Percentiles rank a stretch among this genome's conserved stretches.
phyloP scores from a whole-genome alignment of 2,113 vertebrate genomes.

The Trogon melanurus region DNA sequence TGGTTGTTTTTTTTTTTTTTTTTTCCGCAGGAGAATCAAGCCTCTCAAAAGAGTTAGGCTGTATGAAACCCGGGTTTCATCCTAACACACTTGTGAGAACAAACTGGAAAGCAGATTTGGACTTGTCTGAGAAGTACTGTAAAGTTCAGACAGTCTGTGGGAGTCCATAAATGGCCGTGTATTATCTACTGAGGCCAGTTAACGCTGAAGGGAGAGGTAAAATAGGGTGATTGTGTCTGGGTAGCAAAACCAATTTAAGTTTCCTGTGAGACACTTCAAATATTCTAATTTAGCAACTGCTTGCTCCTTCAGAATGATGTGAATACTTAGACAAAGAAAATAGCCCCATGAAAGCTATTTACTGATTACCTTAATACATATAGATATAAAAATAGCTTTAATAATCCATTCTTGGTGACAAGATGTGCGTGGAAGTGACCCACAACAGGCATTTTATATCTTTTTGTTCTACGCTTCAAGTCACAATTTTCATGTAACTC shows the following conservation, averaged over 20 bases:
- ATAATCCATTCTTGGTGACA: conserved; percentile 20
- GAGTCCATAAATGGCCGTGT: not conserved
- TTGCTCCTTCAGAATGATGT: not conserved
- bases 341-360: conserved; percentile 33
- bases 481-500: not conserved
- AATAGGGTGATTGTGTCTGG: conserved; percentile 10
- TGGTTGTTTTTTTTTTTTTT: not conserved
- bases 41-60: not conserved
- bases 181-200: conserved; percentile 30
- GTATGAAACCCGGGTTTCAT: not conserved
- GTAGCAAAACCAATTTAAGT: conserved; percentile 26
- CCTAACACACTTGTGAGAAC: not conserved
- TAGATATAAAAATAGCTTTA: conserved; percentile 36
- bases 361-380: conserved; percentile 37
- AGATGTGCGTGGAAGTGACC: not conserved
- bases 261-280: conserved; percentile 37
- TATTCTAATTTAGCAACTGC: conserved; percentile 43
- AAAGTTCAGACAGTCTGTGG: not conserved
- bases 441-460: not conserved
- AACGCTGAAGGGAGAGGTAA: not conserved
- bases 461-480: not conserved
- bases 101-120: not conserved
- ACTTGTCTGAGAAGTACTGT: not conserved
- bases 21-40: not conserved
- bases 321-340: conserved; percentile 39